Evolutionary conservation across 2,797 vertebrate genomes (phyloP).

Genomic region (Spheniscus humboldti): DNA sequence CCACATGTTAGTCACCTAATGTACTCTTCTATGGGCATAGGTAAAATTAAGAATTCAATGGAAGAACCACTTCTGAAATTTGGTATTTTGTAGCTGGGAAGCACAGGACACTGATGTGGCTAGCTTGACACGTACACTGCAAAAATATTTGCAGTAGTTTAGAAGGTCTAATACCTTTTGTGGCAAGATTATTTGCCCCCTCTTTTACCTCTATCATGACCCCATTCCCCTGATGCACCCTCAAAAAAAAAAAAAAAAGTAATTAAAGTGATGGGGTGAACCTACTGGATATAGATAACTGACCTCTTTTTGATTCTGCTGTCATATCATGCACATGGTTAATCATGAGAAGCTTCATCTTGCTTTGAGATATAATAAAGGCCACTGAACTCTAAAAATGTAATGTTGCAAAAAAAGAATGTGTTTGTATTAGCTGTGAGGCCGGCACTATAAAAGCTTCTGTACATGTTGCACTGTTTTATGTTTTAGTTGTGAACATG

Average conservation of each 20-base stretch:
- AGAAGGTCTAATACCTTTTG: background rate
- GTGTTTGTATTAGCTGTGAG: conserved; percentile 3
- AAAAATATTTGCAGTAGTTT: background rate
- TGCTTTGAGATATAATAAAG: conserved; percentile 33
- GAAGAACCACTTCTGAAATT: background rate
- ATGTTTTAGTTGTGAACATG: background rate
- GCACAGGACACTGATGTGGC: too few species aligned
- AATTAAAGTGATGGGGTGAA: background rate
- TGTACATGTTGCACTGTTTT: background rate
- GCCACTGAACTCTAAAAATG: conserved; percentile 43
- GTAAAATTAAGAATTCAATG: background rate
- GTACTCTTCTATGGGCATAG: background rate
- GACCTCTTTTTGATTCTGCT: conserved; percentile 22
- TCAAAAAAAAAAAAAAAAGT: background rate
- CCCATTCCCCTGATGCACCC: background rate
- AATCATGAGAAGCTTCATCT: conserved; percentile 33
- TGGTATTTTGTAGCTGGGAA: background rate
- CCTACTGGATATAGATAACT: background rate
- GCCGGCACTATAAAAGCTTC: background rate
- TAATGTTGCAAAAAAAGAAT: conserved; percentile 41
- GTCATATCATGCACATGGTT: background rate
- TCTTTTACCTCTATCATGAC: background rate
- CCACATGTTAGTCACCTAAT: background rate
- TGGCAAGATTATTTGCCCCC: background rate
- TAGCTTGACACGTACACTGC: background rate